A percentile compares a stretch with the other conserved stretches of the same genome.
Evolutionary conservation across 2,797 vertebrate genomes (phyloP).

Genomic region (Aldrovandia affinis): DNA sequence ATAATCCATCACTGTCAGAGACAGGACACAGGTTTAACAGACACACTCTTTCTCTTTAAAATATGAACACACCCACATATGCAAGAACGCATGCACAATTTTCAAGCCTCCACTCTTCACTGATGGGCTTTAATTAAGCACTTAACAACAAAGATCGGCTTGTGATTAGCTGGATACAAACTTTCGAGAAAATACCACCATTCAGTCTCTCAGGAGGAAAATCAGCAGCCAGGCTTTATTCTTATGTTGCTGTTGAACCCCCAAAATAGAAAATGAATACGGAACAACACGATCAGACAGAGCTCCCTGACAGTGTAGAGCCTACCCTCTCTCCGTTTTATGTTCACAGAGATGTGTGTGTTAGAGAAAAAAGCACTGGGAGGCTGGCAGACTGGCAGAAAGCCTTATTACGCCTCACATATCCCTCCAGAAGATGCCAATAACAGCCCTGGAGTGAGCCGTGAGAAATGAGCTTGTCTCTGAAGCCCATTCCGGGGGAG

Average conservation of each 20-base stretch:
- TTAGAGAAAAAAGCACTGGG: neutral
- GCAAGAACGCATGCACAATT: neutral
- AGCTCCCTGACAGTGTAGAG: neutral
- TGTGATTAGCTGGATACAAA: neutral
- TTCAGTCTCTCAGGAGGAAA: neutral
- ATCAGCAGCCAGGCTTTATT: neutral
- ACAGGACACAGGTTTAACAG: conserved; percentile 14
- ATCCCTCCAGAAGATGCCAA: conserved; percentile 6
- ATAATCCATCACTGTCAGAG: conserved; percentile 55
- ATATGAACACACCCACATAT: neutral
- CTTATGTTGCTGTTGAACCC: neutral
- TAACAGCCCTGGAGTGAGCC: conserved; percentile 10
- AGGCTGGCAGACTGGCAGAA: neutral
- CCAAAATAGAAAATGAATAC: neutral
- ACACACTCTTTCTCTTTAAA: neutral
- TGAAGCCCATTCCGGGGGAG: conserved; percentile 3
- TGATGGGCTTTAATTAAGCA: neutral
- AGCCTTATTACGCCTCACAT: conserved; percentile 1
- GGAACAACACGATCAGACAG: neutral
- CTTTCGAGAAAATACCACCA: neutral
- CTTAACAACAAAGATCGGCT: neutral
- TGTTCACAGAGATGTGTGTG: neutral
- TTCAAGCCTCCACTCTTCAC: neutral
- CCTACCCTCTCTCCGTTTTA: neutral
- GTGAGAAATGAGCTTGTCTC: conserved; percentile 13